Percentiles rank a stretch among this genome's conserved stretches.
Conservation (phyloP, 1,140 invertebrate genomes). For the Brachionus angularis region DNA sequence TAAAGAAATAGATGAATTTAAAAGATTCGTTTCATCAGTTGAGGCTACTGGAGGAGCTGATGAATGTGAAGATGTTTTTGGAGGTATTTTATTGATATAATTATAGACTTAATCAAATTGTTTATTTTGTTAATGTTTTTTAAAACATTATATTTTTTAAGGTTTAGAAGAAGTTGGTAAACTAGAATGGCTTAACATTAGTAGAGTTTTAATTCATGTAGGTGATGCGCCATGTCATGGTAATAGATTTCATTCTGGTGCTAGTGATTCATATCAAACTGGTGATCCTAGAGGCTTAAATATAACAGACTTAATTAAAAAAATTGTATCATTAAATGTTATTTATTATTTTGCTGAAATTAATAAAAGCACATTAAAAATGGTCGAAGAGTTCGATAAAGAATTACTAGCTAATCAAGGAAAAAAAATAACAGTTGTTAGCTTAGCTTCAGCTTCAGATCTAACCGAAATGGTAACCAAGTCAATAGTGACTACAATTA, state of each 20-base stretch:
- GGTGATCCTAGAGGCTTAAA: slow-evolving; percentile 22
- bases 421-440: slow-evolving; percentile 3
- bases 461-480: background rate
- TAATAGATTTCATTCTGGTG: background rate
- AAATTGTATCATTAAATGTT: background rate
- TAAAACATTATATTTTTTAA: background rate
- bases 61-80: slow-evolving; percentile 32
- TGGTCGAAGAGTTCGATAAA: slow-evolving; percentile 14
- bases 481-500: background rate
- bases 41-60: slow-evolving; percentile 5
- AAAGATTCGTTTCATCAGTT: background rate
- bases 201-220: slow-evolving; percentile 13
- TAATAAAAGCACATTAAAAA: slow-evolving; percentile 4
- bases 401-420: background rate
- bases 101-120: background rate
- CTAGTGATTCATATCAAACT: background rate
- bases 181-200: background rate
- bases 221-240: slow-evolving; percentile 34
- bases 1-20: background rate
- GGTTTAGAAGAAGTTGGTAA: background rate
- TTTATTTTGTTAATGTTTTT: too few relatives aligned
- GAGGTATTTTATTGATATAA: background rate
- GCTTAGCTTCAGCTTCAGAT: background rate
- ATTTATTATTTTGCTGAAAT: background rate
- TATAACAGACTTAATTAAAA: background rate